Percentiles rank a stretch among this genome's conserved stretches.
Conservation (phyloP, 2,797 vertebrate genomes). For the Eulemur mongoz region DNA sequence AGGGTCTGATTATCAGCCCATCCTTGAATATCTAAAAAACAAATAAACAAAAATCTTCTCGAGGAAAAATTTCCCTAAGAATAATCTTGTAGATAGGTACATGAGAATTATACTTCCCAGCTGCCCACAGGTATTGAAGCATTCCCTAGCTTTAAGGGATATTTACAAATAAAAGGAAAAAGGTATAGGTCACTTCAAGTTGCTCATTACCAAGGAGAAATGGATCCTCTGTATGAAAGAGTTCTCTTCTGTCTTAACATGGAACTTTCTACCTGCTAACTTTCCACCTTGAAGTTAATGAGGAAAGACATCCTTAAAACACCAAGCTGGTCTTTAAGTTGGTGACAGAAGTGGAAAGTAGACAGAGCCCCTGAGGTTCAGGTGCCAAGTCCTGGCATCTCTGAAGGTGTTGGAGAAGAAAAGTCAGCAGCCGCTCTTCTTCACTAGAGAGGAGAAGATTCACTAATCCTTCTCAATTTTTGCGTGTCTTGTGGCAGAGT, state of each 20-base stretch:
- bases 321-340: neutral
- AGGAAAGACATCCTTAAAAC: neutral
- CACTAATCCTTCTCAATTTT: neutral
- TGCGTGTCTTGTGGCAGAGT: neutral
- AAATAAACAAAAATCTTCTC: neutral
- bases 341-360: neutral
- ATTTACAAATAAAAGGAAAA: neutral
- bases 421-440: neutral
- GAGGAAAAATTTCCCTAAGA: neutral
- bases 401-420: neutral
- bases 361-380: neutral
- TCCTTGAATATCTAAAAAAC: neutral
- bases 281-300: neutral
- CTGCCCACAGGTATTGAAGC: neutral
- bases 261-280: neutral
- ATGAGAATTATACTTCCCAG: neutral
- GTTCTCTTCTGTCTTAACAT: neutral
- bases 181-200: rapidly evolving
- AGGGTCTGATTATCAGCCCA: neutral
- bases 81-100: neutral
- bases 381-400: neutral
- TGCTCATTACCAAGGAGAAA: neutral
- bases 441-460: neutral
- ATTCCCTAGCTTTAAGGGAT: neutral
- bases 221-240: neutral